phyloP scores from a whole-genome alignment of 2,113 vertebrate genomes.

The Noturus placidus region DNA sequence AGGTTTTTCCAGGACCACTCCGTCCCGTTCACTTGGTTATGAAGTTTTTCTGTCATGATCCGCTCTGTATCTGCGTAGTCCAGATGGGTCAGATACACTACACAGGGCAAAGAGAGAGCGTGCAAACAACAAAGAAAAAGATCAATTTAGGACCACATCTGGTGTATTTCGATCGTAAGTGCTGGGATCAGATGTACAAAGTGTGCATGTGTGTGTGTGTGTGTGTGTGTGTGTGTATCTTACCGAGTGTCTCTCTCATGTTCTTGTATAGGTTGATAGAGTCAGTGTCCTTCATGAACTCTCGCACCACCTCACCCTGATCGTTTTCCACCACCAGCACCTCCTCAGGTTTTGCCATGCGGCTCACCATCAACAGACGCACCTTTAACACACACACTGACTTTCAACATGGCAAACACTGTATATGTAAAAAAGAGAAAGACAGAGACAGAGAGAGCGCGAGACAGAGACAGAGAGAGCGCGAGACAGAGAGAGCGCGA shows the following conservation, averaged over 20 bases:
- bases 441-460: no score
- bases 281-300: slow-evolving; percentile 99
- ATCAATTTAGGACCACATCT: neutral
- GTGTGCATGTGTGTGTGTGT: no score
- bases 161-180: neutral
- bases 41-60: slow-evolving; percentile 99
- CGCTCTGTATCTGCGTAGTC: slow-evolving; percentile 97
- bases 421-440: no score
- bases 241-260: slow-evolving; percentile 98
- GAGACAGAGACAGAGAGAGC: no score
- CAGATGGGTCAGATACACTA: slow-evolving; percentile 97
- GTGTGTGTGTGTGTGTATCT: slow-evolving; percentile 48
- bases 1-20: slow-evolving; percentile 99
- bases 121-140: neutral
- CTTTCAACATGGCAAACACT: neutral
- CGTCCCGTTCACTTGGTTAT: slow-evolving; percentile 97
- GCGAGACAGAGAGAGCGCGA: no score
- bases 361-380: slow-evolving; percentile 95
- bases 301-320: slow-evolving; percentile 96
- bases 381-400: slow-evolving; percentile 71
- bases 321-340: slow-evolving; percentile 98
- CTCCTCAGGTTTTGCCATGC: slow-evolving; percentile 98
- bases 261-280: slow-evolving; percentile 99
- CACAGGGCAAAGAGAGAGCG: slow-evolving; percentile 26
- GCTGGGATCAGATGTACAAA: neutral